Conservation (phyloP, 2,113 vertebrate species). For the Marmota flaviventris region DNA sequence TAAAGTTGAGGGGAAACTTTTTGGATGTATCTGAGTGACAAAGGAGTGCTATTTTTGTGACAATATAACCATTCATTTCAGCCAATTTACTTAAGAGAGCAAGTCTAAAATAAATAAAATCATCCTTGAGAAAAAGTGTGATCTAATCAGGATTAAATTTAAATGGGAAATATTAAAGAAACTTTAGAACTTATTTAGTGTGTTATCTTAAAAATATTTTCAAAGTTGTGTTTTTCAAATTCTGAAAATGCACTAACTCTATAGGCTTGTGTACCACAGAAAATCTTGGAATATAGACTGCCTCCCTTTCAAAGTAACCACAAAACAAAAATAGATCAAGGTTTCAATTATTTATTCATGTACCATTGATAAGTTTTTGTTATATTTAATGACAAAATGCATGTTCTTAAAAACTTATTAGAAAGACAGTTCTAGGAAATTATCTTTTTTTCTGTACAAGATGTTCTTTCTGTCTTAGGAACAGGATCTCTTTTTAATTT, state of each 20-base stretch:
- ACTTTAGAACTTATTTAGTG: constrained; percentile 3
- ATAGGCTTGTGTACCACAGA: neutral
- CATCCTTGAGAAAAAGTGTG: constrained; percentile 15
- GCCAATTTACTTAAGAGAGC: neutral
- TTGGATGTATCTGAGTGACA: neutral
- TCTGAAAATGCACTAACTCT: constrained; percentile 34
- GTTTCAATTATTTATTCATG: neutral
- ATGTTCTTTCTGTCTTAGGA: neutral
- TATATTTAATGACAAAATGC: neutral
- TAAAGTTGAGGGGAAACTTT: constrained; percentile 21
- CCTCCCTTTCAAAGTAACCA: neutral
- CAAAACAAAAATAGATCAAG: neutral
- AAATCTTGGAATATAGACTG: neutral
- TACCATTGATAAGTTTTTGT: neutral
- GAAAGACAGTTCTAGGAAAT: neutral
- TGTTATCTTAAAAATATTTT: constrained; percentile 41
- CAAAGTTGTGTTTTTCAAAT: constrained; percentile 52
- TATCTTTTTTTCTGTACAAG: neutral
- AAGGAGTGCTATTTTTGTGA: constrained; percentile 12
- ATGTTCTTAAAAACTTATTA: neutral
- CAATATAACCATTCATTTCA: neutral
- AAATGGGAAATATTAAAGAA: constrained; percentile 35
- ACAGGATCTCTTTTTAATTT: neutral
- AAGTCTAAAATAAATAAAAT: constrained; percentile 61
- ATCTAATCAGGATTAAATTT: neutral